Conservation (phyloP, 2,113 vertebrate species). For the Heptranchias perlo region DNA sequence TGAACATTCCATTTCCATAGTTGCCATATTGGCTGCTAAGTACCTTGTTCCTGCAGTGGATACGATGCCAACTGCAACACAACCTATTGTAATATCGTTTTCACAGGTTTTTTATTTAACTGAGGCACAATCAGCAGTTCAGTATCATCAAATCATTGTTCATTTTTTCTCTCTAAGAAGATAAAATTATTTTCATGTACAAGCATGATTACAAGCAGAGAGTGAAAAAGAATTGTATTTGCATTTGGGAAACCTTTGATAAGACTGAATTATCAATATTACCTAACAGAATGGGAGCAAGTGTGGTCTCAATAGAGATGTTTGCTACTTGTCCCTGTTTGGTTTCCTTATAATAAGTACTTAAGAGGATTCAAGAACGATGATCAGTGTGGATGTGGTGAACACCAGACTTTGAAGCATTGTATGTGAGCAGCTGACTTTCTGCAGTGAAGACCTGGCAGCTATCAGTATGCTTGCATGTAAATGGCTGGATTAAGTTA, state of each 20-base stretch:
- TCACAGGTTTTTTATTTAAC: not conserved
- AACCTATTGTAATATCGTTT: not conserved
- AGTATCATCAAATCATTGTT: not conserved
- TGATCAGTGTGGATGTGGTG: not conserved
- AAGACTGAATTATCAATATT: not conserved
- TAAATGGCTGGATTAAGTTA: no score
- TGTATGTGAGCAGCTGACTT: no score
- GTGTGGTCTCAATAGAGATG: not conserved
- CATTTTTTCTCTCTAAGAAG: not conserved
- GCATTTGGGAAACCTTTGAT: not conserved
- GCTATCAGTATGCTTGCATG: no score
- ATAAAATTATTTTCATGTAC: not conserved
- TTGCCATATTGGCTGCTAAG: not conserved
- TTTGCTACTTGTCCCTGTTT: not conserved
- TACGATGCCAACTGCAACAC: not conserved
- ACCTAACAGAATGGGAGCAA: not conserved
- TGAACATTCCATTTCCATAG: not conserved
- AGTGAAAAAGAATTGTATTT: not conserved
- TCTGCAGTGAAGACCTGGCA: no score
- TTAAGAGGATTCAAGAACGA: not conserved
- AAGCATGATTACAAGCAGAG: not conserved
- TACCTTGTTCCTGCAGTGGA: not conserved
- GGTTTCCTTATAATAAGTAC: not conserved
- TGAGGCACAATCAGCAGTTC: not conserved
- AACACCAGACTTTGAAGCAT: not conserved